phyloP scores from a whole-genome alignment of 1,140 invertebrate species.

The Drosophila burlai region DNA sequence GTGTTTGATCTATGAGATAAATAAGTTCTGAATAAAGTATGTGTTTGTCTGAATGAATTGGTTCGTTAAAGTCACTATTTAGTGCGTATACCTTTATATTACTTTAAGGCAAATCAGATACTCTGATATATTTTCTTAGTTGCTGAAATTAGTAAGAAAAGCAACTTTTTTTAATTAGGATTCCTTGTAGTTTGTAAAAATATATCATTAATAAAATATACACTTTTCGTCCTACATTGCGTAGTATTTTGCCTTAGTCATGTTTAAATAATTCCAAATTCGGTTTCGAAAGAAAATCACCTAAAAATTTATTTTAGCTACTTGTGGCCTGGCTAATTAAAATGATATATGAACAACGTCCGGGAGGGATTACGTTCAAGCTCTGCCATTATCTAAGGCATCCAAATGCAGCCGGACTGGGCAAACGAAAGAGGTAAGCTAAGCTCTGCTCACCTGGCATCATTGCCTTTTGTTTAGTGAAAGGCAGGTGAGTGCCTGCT shows the following conservation, averaged over 20 bases:
- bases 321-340: conserved; percentile 35
- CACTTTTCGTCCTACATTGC: neutral
- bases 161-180: neutral
- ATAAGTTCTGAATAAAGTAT: neutral
- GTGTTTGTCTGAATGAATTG: neutral
- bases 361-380: conserved; percentile 21
- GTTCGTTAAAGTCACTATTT: neutral
- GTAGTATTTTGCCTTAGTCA: neutral
- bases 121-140: neutral
- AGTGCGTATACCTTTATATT: neutral
- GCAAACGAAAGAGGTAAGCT: conserved; percentile 32
- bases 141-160: neutral
- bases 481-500: conserved; percentile 41
- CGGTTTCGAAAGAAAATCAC: conserved; percentile 4
- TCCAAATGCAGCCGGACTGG: conserved; percentile 32
- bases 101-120: neutral
- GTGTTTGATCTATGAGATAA: neutral
- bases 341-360: conserved; percentile 18
- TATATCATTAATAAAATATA: neutral
- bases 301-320: neutral
- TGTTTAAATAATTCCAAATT: neutral
- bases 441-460: conserved; percentile 27
- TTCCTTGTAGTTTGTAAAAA: neutral
- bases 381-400: conserved; percentile 34
- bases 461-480: conserved; percentile 46